Evolutionary conservation across 2,888 invertebrate species (phyloP).

Genomic region (Caenorhabditis angaria): DNA sequence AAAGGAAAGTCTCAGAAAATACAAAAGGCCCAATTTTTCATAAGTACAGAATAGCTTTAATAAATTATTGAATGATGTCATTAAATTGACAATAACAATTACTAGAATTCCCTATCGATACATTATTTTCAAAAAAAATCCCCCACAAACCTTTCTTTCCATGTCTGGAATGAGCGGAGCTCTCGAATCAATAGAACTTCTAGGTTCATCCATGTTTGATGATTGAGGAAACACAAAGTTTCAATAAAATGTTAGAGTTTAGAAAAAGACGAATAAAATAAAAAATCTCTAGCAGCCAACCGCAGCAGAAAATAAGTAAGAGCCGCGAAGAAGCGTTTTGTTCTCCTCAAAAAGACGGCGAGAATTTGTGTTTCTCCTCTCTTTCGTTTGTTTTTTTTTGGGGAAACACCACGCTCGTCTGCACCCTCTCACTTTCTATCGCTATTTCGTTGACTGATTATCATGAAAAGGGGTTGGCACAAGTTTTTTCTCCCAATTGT

Average conservation of each 20-base stretch:
- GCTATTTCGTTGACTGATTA: neutral
- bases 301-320: no score
- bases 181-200: conserved; percentile 38
- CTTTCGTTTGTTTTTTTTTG: neutral
- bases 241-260: no score
- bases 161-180: conserved; percentile 34
- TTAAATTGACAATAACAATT: no score
- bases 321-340: no score
- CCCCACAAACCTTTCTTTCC: conserved; percentile 19
- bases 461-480: conserved; percentile 2
- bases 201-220: conserved; percentile 6
- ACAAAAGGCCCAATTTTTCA: no score
- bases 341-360: neutral
- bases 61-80: no score
- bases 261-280: neutral
- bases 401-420: neutral
- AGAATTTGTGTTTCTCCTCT: neutral
- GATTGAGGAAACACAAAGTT: no score
- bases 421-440: neutral
- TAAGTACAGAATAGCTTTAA: no score
- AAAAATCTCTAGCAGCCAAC: no score
- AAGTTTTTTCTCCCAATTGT: neutral
- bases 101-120: no score
- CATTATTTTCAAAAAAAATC: neutral
- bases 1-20: no score